Evolutionary conservation across 1,140 invertebrate genomes (phyloP).

Genomic region (Drosophila pseudoananassae): DNA sequence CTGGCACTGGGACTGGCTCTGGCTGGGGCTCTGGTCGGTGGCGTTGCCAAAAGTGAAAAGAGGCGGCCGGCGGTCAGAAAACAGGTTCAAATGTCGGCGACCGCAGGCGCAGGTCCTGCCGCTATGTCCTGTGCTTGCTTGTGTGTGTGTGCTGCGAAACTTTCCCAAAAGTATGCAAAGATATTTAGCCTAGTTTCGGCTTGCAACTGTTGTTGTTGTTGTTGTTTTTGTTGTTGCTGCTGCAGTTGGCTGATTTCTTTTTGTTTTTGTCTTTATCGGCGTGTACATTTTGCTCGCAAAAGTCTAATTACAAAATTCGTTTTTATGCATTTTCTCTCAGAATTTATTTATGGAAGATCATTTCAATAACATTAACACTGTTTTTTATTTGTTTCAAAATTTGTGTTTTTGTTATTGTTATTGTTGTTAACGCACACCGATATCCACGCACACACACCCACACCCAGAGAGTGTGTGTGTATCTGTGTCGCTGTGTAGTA

Average conservation of each 20-base stretch:
- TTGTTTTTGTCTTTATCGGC: not conserved
- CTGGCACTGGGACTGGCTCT: not conserved
- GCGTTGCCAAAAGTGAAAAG: constrained; percentile 36
- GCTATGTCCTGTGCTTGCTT: constrained; percentile 9
- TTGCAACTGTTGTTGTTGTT: constrained; percentile 11
- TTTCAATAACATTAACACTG: constrained; percentile 52
- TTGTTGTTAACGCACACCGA: constrained; percentile 17
- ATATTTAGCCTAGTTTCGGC: constrained; percentile 75
- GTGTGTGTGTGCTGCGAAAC: constrained; percentile 22
- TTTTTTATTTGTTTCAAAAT: constrained; percentile 1
- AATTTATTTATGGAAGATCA: constrained; percentile 60
- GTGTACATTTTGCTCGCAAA: not conserved
- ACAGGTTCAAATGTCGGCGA: constrained; percentile 80
- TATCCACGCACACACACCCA: constrained; percentile 4
- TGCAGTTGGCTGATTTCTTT: constrained; percentile 13
- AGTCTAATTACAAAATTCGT: not conserved
- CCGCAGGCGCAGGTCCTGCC: constrained; percentile 60
- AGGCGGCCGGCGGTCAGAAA: constrained; percentile 46
- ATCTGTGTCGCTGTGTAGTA: constrained; percentile 48
- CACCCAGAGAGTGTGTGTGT: constrained; percentile 23
- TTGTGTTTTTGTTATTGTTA: constrained; percentile 12
- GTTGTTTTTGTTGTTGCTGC: not conserved
- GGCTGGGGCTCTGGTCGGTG: not conserved
- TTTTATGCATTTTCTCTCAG: constrained; percentile 36
- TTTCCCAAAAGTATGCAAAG: constrained; percentile 73